Base-by-base conservation (phyloP, 2,888 invertebrate species). In the Pseudococcus longispinus region DNA sequence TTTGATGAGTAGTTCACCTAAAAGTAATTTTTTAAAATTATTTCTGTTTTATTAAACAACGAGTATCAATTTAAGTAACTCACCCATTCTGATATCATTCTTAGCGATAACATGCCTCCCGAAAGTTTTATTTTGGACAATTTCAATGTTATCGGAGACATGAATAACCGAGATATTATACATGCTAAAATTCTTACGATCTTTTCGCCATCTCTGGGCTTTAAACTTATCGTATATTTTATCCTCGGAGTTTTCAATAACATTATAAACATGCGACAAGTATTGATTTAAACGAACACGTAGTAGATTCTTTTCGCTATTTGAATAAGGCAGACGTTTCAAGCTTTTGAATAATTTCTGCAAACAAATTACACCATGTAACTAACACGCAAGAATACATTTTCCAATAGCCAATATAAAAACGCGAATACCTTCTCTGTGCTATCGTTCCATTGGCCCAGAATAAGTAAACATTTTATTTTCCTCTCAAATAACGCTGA, bases 401-500 rank as follows among this genome's bases (percentile, higher is more conserved):
- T 37, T 37, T 9, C 9, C 4, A 37, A 4, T 46, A 15, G n/a
- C n/a, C 1, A 51, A 37, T 37, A 37, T 2, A 9, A 9, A 37
- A 37, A 37, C 5, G 51, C n/a, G n/a, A 51, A 15, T 51, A 85
- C 85, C 44, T 74, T 85, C 20, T 85, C 85, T 20, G 85, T 74
- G 23, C 44, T 70, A 23, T 85, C 85, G 29, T 85, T 85, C 85
- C 85, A 85, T 9, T 44, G 42, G 11, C 74, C 74, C 74, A 74
- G 20, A 26, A 74, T 44, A 51, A 88, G 29, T 11, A 89, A 87
- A 74, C 88, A 87, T 70, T 89, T 88, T 29, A 87, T 88, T 88
- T 89, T 89, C 80, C 96, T 92, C 26, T 94, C 90, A 85, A 93
- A 91, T 85, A 96, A 91, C 91, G 96, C 96, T 13, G 87, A 87